These are phyloP conservation scores for Ectemnius lituratus DNA, from an alignment of 2,888 invertebrate genomes.

Conservation along the genomic window DNA sequence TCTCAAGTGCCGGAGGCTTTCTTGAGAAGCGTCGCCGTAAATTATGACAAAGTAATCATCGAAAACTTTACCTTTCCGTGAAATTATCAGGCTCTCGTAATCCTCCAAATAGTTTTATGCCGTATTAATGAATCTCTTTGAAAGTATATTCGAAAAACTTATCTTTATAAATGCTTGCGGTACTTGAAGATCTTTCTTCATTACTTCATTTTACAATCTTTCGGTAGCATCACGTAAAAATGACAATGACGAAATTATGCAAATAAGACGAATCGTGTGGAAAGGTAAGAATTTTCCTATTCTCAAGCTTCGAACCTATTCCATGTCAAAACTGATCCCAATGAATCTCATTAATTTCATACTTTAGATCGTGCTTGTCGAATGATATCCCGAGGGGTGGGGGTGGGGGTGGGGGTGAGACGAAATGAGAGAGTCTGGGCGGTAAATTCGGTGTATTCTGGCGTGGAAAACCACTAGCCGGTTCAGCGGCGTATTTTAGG, in stretches of 20 bases:
- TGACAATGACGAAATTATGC: no score
- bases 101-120: background rate
- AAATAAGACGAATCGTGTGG: background rate
- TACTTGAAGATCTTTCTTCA: no score
- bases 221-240: no score
- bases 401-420: no score
- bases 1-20: background rate
- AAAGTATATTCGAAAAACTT: no score
- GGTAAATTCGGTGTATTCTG: constrained; percentile 45
- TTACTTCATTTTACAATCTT: no score
- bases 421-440: background rate
- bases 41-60: background rate
- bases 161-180: no score
- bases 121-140: background rate
- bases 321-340: background rate
- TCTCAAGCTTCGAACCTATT: background rate
- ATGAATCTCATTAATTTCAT: constrained; percentile 15
- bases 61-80: background rate
- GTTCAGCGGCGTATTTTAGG: constrained; percentile 54
- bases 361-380: constrained; percentile 16
- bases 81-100: no score
- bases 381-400: background rate
- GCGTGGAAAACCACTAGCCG: constrained; percentile 26
- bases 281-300: background rate
- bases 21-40: background rate